Evolutionary conservation across 1,140 invertebrate species (phyloP).

Genomic region (Paraescarpia echinospica): DNA sequence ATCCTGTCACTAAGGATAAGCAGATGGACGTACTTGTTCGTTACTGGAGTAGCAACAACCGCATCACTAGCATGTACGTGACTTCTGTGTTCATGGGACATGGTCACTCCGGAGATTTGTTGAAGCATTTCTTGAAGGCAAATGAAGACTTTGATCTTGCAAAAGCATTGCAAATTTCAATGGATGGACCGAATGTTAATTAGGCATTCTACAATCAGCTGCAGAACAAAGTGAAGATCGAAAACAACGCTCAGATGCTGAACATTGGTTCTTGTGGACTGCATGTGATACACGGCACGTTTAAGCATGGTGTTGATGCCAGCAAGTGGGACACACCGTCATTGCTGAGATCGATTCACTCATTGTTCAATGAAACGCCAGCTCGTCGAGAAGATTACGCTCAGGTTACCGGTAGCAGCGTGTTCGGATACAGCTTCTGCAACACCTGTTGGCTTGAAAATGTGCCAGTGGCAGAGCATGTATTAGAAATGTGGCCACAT

Average conservation of each 20-base stretch:
- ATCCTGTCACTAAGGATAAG: background rate
- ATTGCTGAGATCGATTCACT: background rate
- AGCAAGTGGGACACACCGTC: background rate
- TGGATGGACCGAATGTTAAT: slow-evolving; percentile 5
- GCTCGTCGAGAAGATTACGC: background rate
- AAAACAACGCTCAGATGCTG: background rate
- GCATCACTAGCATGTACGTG: background rate
- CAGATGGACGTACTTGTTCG: slow-evolving; percentile 9
- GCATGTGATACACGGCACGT: background rate
- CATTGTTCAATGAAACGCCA: background rate
- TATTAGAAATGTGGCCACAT: background rate
- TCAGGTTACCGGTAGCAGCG: background rate
- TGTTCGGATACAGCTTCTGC: background rate
- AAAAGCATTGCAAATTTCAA: background rate
- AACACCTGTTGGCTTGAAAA: background rate
- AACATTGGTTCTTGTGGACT: slow-evolving; percentile 9
- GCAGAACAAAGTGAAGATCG: background rate
- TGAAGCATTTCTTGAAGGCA: background rate
- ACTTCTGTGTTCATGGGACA: background rate
- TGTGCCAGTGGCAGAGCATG: background rate
- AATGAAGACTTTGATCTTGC: background rate
- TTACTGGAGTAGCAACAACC: background rate
- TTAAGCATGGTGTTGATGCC: background rate
- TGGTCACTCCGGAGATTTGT: background rate
- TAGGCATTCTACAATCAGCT: background rate